phyloP scores from a whole-genome alignment of 2,888 invertebrate species.

The Neoitamus cyanurus region DNA sequence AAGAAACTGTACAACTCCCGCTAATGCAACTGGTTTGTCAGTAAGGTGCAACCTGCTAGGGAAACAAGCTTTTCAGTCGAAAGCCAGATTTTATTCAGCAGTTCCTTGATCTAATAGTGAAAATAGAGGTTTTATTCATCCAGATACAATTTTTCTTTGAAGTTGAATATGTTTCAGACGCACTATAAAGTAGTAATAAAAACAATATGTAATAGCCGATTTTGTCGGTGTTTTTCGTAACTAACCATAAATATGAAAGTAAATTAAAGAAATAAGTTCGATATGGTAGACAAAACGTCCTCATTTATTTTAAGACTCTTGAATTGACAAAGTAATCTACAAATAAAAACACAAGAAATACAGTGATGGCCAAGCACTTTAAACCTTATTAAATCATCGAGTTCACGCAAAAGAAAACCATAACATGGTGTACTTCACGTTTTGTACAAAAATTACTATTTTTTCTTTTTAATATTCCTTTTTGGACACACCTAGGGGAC shows the following conservation, averaged over 20 bases:
- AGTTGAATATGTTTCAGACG: too few relatives aligned
- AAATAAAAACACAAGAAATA: constrained; percentile 38
- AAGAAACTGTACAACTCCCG: too few relatives aligned
- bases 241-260: background rate
- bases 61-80: too few relatives aligned
- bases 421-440: background rate
- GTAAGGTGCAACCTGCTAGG: too few relatives aligned
- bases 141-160: too few relatives aligned
- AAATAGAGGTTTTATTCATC: too few relatives aligned
- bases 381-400: constrained; percentile 32
- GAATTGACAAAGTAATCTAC: constrained; percentile 41
- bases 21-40: too few relatives aligned
- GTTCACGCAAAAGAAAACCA: background rate
- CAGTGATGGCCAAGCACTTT: constrained; percentile 42
- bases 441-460: constrained; percentile 27
- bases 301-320: constrained; percentile 10
- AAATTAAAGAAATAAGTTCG: background rate
- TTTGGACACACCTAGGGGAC: constrained; percentile 22
- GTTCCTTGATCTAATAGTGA: too few relatives aligned
- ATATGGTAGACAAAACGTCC: constrained; percentile 41
- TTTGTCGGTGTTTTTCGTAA: background rate
- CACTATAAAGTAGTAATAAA: too few relatives aligned
- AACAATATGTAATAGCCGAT: too few relatives aligned
- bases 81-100: too few relatives aligned
- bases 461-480: background rate